Conservation (phyloP, 2,888 invertebrate species). For the Globia sparganii region DNA sequence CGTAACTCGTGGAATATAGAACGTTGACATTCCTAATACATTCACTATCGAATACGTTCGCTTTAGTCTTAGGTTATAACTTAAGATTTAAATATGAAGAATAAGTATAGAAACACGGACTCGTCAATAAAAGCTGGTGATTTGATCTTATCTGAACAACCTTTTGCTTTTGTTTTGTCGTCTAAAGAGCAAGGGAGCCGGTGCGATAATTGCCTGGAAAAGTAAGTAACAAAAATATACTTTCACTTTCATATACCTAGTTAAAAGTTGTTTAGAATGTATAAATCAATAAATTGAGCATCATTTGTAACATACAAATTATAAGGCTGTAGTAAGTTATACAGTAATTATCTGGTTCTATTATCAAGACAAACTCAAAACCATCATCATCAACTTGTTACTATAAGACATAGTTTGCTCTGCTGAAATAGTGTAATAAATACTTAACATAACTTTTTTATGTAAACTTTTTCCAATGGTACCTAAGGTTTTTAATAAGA, state of each 20-base stretch:
- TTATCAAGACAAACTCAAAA: neutral
- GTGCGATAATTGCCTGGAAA: conserved; percentile 94
- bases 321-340: neutral
- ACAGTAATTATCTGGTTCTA: neutral
- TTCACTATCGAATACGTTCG: conserved; percentile 71
- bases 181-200: conserved; percentile 92
- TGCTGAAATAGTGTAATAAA: neutral
- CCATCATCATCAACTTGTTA: neutral
- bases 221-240: conserved; percentile 86
- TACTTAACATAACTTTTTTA: neutral
- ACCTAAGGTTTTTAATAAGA: neutral
- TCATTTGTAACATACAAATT: neutral
- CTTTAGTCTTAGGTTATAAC: conserved; percentile 59
- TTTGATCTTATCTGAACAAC: conserved; percentile 93
- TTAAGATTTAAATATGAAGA: conserved; percentile 80
- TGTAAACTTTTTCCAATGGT: neutral
- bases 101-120: conserved; percentile 81
- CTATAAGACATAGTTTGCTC: neutral
- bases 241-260: neutral
- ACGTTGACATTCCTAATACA: conserved; percentile 78
- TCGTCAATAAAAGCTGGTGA: conserved; percentile 91
- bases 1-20: conserved; percentile 71
- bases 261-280: neutral
- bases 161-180: conserved; percentile 93
- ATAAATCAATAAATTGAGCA: neutral